A percentile compares a stretch with the other conserved stretches of the same genome.
Conservation (phyloP, 1,140 invertebrate species). For the Drosophila sechellia region DNA sequence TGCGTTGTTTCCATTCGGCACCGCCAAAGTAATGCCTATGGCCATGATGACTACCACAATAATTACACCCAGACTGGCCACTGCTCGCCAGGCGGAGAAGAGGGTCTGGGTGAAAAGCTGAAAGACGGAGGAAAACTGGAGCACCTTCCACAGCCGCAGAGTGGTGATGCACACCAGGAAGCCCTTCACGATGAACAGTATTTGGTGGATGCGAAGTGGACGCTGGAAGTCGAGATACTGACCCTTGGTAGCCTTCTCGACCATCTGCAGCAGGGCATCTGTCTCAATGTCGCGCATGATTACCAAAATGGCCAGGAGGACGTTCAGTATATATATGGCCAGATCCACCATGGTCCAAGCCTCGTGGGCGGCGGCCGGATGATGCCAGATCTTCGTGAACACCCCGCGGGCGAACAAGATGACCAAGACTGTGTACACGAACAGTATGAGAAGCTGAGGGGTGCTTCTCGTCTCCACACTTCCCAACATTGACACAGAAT, state of each 20-base stretch:
- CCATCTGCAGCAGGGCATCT: neutral
- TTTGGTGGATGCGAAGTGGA: slow-evolving; percentile 13
- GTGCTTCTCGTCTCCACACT: slow-evolving; percentile 6
- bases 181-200: slow-evolving; percentile 19
- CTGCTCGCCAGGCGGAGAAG: slow-evolving; percentile 41
- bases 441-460: neutral
- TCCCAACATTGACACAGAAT: slow-evolving; percentile 31
- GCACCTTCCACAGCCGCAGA: slow-evolving; percentile 69
- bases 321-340: slow-evolving; percentile 51
- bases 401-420: slow-evolving; percentile 49
- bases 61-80: slow-evolving; percentile 40
- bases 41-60: slow-evolving; percentile 52
- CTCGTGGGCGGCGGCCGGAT: slow-evolving; percentile 9
- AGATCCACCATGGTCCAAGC: slow-evolving; percentile 67
- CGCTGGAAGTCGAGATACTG: slow-evolving; percentile 47
- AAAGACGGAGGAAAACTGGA: slow-evolving; percentile 71
- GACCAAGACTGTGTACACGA: slow-evolving; percentile 41
- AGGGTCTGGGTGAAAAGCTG: slow-evolving; percentile 61
- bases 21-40: slow-evolving; percentile 43
- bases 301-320: neutral
- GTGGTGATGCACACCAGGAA: slow-evolving; percentile 66
- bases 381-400: slow-evolving; percentile 41
- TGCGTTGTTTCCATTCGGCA: slow-evolving; percentile 67
- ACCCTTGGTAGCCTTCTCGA: slow-evolving; percentile 33
- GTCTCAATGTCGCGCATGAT: slow-evolving; percentile 17